Conservation (phyloP, 2,113 vertebrate species). For the Arizona elegans region DNA sequence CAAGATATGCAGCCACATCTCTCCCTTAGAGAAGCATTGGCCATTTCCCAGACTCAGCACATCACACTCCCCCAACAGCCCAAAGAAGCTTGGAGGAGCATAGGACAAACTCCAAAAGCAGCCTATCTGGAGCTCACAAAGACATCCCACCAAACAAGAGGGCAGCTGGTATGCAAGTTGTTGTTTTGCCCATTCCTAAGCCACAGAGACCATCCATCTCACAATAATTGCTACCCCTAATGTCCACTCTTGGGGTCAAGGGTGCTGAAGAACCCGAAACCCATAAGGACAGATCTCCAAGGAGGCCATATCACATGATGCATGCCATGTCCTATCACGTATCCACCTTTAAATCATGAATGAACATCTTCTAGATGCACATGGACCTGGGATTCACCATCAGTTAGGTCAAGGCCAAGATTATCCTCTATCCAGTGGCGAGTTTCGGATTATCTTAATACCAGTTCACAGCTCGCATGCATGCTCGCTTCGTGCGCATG, state of each 20-base stretch:
- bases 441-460: too few relatives aligned
- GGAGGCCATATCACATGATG: not conserved
- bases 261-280: not conserved
- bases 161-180: not conserved
- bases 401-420: not conserved
- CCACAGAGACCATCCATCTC: not conserved
- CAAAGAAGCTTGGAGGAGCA: not conserved
- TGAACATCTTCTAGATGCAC: not conserved
- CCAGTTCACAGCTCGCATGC: too few relatives aligned
- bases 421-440: not conserved
- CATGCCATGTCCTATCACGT: not conserved
- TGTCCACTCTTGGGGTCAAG: not conserved
- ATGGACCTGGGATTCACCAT: not conserved
- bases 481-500: too few relatives aligned
- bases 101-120: not conserved
- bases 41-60: not conserved
- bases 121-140: not conserved
- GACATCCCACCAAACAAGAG: not conserved
- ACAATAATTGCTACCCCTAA: not conserved
- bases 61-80: not conserved
- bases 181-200: not conserved
- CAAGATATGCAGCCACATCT: not conserved
- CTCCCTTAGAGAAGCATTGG: not conserved
- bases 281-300: not conserved
- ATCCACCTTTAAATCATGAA: not conserved